Base-by-base conservation (phyloP, 2,797 vertebrate genomes). In the Vespertilio murinus region DNA sequence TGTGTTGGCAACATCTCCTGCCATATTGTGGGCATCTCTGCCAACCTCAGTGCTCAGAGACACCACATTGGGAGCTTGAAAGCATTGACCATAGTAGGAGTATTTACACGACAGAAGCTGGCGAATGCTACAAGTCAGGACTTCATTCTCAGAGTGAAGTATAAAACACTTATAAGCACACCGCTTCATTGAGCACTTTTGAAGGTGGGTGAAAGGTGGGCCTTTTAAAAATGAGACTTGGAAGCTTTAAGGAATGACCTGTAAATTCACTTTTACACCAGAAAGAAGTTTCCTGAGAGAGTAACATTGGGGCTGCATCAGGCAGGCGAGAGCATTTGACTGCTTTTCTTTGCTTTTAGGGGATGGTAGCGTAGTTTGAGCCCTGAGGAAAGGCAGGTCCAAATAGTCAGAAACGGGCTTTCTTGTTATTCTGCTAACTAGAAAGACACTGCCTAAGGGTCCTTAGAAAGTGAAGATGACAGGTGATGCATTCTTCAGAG, bases 391-490 rank as follows among this genome's bases (percentile, higher is more conserved):
- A 91, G 82, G 47, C 18, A 77, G 54, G 42, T 67, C 78, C 87
- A 67, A 65, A 91, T 4, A 86, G 59, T 67, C 40, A 94, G 81
- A 94, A 94, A 92, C 18, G 75, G 77, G 64, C 61, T 75, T 89
- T 69, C 73, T 91, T 81, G 54, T 91, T 79, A 45, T 67, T 92
- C 64, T 71, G 83, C 81, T 54, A 35, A 35, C 67, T 38, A 52
- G 73, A 79, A 91, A 96, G 87, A 67, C 18, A 74, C 5, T 25
- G 77, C 91, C 94, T 79, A 13, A 47, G 84, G 85, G 78, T 93
- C 84, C 88, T 65, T 71, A 73, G 81, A 79, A 92, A 52, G 77
- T 38, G 28, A 81, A 89, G 75, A 75, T 70, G 91, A 87, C 92
- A 87, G 54, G 67, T 28, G 73, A 92, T n/a, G 13, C 59, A 49